Evolutionary conservation across 2,797 vertebrate genomes (phyloP), one percentile per base, ranked within the genome.

Genomic region (Amazonetta brasiliensis): DNA sequence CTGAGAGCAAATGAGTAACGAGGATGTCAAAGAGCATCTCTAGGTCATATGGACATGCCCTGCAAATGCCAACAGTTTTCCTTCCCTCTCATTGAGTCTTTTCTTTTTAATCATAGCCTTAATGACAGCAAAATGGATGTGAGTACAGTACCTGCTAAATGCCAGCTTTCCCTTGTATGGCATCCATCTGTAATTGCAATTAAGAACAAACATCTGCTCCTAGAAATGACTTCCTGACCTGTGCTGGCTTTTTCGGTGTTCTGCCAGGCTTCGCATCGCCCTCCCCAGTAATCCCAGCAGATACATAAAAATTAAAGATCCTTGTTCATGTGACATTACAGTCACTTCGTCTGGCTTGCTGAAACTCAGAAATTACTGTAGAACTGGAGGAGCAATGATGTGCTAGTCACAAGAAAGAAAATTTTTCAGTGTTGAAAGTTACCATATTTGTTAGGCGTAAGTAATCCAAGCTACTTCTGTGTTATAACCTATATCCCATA

Each of bases 181-280:
- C 33, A 92, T 77, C 80, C 85, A 58, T 93, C 83, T 97, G 41
- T 67, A 91, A 94, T 86, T 84, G 82, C 56, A 33, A 56, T 96
- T 97, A 94, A 94, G 79, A 96, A 25, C 59, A 84, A 84, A 87
- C 88, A 55, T 92, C 63, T 95, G 91, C 89, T 94, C 64, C 68
- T 89, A 77, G n/a, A 93, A 86, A 86, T 86, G 1, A 43, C 87
- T 90, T 91, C 62, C 83, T 93, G 94, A 88, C 79, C 84, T 79
- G 11, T 58, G 22, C 67, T 94, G 55, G 0, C 12, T 91, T 96
- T 90, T 71, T 84, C 86, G 56, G 39, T 5, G 12, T 55, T 94
- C 50, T 95, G 72, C 78, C 68, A 83, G 76, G 33, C 76, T 94
- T 93, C 89, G 85, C 44, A 37, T 84, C 25, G 46, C 35, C 22